A percentile compares a stretch with the other conserved stretches of the same genome.
Evolutionary conservation across 2,888 invertebrate species (phyloP).

Genomic region (Amblyjoppa proteus): DNA sequence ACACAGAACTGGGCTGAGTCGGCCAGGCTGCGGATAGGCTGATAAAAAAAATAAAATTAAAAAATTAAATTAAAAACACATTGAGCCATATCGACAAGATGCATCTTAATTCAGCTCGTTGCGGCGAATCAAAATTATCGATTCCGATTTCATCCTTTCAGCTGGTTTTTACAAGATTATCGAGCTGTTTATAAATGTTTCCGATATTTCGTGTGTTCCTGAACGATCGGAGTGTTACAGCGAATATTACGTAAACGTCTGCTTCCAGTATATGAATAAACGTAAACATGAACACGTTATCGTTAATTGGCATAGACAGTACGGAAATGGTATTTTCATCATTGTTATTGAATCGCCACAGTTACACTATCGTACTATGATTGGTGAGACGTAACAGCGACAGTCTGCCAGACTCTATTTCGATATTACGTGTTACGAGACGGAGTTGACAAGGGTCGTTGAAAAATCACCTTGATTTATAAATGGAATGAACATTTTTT

Average conservation of each 20-base stretch:
- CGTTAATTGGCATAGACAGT: background rate
- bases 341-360: background rate
- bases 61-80: no score
- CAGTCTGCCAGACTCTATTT: no score
- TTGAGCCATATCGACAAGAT: no score
- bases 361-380: background rate
- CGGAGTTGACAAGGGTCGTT: background rate
- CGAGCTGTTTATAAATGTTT: no score
- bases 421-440: background rate
- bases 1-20: background rate
- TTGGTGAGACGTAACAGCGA: background rate
- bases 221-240: no score
- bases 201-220: no score
- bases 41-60: no score
- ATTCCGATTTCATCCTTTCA: no score
- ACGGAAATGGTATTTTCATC: background rate
- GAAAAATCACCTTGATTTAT: background rate
- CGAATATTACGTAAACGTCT: background rate
- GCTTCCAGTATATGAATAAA: background rate
- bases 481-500: constrained; percentile 48
- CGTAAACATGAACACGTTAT: background rate
- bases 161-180: no score
- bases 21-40: no score
- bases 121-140: no score
- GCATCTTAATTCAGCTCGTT: no score